phyloP scores from a whole-genome alignment of 2,797 vertebrate genomes.

The Rousettus madagascariensis region DNA sequence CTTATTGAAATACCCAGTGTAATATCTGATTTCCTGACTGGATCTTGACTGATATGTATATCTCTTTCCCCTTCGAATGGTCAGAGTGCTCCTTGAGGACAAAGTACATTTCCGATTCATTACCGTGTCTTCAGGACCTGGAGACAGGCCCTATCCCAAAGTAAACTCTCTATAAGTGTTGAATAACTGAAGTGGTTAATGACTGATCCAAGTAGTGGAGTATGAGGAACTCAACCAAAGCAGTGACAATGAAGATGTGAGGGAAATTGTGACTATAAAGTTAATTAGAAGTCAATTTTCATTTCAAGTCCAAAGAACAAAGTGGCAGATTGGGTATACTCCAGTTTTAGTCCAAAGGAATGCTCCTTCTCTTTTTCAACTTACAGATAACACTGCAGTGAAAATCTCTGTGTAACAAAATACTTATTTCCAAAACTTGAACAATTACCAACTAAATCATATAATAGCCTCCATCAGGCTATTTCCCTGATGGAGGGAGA shows the following conservation, averaged over 20 bases:
- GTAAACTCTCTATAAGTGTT: not conserved
- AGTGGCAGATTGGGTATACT: not conserved
- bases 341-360: not conserved
- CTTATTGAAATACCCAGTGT: not conserved
- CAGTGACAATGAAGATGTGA: not conserved
- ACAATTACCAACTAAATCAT: not conserved
- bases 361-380: not conserved
- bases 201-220: not conserved
- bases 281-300: slow-evolving; percentile 13
- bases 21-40: not conserved
- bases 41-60: not conserved
- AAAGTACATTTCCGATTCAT: not conserved
- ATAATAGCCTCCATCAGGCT: too few relatives aligned
- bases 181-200: not conserved
- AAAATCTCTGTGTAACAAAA: slow-evolving; percentile 32
- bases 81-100: not conserved
- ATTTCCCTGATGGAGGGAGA: not conserved
- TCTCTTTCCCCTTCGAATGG: not conserved
- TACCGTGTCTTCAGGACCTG: not conserved
- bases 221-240: not conserved
- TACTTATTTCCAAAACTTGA: not conserved
- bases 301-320: not conserved
- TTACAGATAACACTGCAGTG: not conserved
- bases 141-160: not conserved
- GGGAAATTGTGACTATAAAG: not conserved